Evolutionary conservation across 2,888 invertebrate genomes (phyloP).

Genomic region (Eucriotettix oculatus): DNA sequence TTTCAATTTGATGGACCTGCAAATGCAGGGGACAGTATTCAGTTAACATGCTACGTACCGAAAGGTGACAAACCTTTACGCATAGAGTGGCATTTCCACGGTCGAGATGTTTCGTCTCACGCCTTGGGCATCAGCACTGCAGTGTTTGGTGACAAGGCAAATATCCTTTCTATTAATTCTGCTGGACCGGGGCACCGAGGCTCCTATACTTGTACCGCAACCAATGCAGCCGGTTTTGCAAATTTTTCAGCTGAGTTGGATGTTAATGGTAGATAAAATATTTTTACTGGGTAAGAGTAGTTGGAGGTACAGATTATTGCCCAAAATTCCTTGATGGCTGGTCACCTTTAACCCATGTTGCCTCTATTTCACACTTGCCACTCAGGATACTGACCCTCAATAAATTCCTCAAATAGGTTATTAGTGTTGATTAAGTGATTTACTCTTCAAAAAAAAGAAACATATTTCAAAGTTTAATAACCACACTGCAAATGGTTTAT

Average conservation of each 20-base stretch:
- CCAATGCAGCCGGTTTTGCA: constrained; percentile 51
- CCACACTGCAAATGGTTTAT: too few relatives aligned
- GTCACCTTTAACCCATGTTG: too few relatives aligned
- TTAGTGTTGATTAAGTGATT: too few relatives aligned
- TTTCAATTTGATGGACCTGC: constrained; percentile 23
- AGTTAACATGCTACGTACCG: constrained; percentile 21
- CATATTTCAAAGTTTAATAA: too few relatives aligned
- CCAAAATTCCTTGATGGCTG: too few relatives aligned
- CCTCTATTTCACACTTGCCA: too few relatives aligned
- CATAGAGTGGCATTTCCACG: constrained; percentile 18
- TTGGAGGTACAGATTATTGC: too few relatives aligned
- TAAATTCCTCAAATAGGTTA: too few relatives aligned
- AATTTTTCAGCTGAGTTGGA: constrained; percentile 32
- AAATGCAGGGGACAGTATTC: constrained; percentile 20
- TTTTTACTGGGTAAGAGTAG: too few relatives aligned
- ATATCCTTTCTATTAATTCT: constrained; percentile 17
- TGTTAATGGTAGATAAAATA: constrained; percentile 31
- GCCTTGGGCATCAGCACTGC: constrained; percentile 23
- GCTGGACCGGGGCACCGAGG: constrained; percentile 25
- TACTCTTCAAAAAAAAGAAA: too few relatives aligned
- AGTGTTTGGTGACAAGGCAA: constrained; percentile 27
- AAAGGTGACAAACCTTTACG: constrained; percentile 21
- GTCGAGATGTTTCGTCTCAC: constrained; percentile 15
- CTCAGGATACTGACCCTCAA: too few relatives aligned
- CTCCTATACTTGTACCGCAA: constrained; percentile 58